Percentiles rank a stretch among this genome's conserved stretches.
These are phyloP conservation scores for Cylloceria caligata DNA, from an alignment of 2,888 invertebrate species.

Conservation along the genomic window DNA sequence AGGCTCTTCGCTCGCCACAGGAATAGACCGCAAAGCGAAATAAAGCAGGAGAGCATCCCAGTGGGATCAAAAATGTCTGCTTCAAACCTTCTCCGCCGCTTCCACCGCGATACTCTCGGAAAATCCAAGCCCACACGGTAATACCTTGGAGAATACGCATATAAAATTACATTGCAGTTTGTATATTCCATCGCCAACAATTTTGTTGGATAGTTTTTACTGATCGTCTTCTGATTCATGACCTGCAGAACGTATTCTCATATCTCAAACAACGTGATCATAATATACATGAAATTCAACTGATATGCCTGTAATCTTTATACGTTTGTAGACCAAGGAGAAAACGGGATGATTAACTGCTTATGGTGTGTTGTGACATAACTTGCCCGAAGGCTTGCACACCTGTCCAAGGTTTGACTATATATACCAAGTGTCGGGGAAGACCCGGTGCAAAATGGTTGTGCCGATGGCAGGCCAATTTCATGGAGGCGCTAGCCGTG, in stretches of 20 bases:
- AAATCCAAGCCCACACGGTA: conserved; percentile 37
- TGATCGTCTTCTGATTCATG: background rate
- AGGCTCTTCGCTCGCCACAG: conserved; percentile 30
- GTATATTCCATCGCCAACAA: conserved; percentile 10
- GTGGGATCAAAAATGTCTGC: conserved; percentile 42
- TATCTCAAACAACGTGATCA: background rate
- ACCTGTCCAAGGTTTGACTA: conserved; percentile 47
- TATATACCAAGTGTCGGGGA: conserved; percentile 8
- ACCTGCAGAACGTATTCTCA: background rate
- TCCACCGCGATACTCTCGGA: background rate
- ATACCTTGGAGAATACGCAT: conserved; percentile 32
- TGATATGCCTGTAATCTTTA: conserved; percentile 5
- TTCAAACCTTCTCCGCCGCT: background rate
- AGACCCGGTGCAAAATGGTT: conserved; percentile 59
- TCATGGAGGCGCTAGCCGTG: conserved; percentile 74
- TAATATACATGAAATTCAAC: conserved; percentile 17
- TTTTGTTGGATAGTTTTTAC: background rate
- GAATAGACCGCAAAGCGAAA: conserved; percentile 23
- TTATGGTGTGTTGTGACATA: conserved; percentile 29
- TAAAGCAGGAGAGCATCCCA: conserved; percentile 38
- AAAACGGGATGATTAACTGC: conserved; percentile 39
- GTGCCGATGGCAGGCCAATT: conserved; percentile 75
- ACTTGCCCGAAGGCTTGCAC: conserved; percentile 35
- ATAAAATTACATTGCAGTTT: conserved; percentile 32
- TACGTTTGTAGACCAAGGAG: conserved; percentile 14